Evolutionary conservation across 2,113 vertebrate genomes (phyloP).

Genomic region (Stictonetta naevosa): DNA sequence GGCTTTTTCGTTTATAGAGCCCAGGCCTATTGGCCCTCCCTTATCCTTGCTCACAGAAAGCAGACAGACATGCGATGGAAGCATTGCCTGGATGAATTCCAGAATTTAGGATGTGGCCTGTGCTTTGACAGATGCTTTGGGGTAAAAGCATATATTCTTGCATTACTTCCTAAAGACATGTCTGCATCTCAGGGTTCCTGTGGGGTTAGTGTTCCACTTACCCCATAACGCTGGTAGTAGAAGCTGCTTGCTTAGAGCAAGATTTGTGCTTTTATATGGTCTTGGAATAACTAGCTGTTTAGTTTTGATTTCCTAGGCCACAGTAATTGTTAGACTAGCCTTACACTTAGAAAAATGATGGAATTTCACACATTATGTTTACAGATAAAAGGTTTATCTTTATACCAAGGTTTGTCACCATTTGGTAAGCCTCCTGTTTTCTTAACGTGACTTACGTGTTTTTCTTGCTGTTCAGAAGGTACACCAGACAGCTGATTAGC

Average conservation of each 20-base stretch:
- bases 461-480: neutral
- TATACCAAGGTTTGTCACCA: neutral
- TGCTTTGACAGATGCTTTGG: neutral
- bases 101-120: neutral
- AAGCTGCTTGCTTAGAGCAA: neutral
- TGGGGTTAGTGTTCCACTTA: neutral
- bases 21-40: neutral
- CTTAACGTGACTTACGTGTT: neutral
- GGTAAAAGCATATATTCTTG: neutral
- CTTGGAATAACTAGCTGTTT: neutral
- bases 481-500: neutral
- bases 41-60: neutral
- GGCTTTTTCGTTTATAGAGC: neutral
- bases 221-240: neutral
- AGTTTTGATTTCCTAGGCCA: neutral
- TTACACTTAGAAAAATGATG: neutral
- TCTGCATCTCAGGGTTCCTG: neutral
- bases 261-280: neutral
- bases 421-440: slow-evolving; percentile 15
- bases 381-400: neutral
- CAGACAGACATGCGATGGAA: neutral
- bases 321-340: neutral
- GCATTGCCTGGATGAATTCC: neutral
- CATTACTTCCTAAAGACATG: neutral
- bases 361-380: neutral